Conservation (phyloP, 2,888 invertebrate species). For the Leuctra nigra region DNA sequence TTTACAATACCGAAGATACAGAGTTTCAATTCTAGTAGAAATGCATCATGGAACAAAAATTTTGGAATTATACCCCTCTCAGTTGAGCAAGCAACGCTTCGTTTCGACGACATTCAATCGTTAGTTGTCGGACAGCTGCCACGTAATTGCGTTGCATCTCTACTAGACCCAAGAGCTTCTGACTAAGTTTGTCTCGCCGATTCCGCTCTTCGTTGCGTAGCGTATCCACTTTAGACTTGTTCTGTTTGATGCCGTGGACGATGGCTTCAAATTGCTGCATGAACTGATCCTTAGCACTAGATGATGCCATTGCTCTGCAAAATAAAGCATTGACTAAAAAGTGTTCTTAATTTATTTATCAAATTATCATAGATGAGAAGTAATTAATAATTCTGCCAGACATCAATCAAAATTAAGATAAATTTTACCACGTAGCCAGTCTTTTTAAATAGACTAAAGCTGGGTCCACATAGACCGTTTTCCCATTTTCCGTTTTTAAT, state of each 20-base stretch:
- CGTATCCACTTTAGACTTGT: conserved; percentile 62
- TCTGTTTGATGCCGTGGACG: conserved; percentile 82
- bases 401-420: too few relatives aligned
- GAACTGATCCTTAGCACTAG: conserved; percentile 78
- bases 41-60: too few relatives aligned
- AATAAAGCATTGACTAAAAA: conserved; percentile 6
- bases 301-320: conserved; percentile 72
- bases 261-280: conserved; percentile 85
- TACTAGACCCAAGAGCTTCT: conserved; percentile 49
- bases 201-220: conserved; percentile 59
- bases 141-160: conserved; percentile 74
- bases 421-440: too few relatives aligned
- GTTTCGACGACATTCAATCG: conserved; percentile 64
- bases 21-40: too few relatives aligned
- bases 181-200: conserved; percentile 58
- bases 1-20: too few relatives aligned
- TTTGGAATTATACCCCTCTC: conserved; percentile 20
- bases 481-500: too few relatives aligned
- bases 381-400: too few relatives aligned
- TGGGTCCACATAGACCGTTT: too few relatives aligned
- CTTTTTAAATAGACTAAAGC: too few relatives aligned
- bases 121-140: conserved; percentile 66
- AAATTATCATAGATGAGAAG: neutral
- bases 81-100: conserved; percentile 49
- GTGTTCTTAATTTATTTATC: neutral